These are phyloP conservation scores for Pseudocheirus occidentalis DNA, from an alignment of 2,797 vertebrate species.

Conservation along the genomic window DNA sequence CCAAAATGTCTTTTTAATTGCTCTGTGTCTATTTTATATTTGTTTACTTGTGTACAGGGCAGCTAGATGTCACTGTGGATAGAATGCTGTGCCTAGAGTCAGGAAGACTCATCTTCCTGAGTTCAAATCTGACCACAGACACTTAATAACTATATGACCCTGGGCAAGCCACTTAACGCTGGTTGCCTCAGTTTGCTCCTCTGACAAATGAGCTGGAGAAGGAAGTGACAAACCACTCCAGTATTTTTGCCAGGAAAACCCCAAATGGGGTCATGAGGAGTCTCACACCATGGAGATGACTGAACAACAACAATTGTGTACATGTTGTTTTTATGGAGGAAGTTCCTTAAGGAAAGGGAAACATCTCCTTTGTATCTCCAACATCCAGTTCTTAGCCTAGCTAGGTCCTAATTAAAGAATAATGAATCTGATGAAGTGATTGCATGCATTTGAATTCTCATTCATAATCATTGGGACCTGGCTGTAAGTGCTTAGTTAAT, in stretches of 20 bases:
- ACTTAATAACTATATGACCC: background rate
- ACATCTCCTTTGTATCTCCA: background rate
- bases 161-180: background rate
- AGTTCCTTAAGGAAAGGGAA: background rate
- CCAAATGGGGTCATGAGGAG: background rate
- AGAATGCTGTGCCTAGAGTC: background rate
- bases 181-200: background rate
- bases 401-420: background rate
- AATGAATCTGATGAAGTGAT: background rate
- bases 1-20: background rate
- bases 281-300: background rate
- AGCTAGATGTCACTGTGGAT: background rate
- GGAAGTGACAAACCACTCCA: background rate
- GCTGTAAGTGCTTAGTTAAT: background rate
- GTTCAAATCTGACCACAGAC: background rate
- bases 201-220: background rate
- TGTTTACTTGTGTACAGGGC: background rate
- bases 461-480: background rate
- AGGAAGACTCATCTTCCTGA: background rate
- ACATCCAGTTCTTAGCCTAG: background rate
- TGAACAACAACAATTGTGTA: background rate
- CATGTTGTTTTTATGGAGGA: background rate
- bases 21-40: background rate
- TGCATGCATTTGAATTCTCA: background rate
- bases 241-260: background rate